Evolutionary conservation across 2,888 invertebrate genomes (phyloP).

Genomic region (Ennomos erosarius): DNA sequence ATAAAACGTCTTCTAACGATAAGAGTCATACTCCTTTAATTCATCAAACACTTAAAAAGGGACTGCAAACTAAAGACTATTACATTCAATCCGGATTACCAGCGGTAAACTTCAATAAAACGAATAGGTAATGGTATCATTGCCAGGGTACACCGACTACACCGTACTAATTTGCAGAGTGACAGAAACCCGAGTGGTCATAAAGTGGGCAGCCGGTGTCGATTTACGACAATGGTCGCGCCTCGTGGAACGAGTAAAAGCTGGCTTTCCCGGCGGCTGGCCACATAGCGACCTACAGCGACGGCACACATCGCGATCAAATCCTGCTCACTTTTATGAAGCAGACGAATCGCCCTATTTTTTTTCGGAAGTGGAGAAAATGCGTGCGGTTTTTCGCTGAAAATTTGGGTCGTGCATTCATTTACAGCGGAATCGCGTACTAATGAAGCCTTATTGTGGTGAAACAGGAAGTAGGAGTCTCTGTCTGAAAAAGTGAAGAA

Average conservation of each 20-base stretch:
- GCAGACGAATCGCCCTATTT: conserved; percentile 39
- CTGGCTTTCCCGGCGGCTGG: conserved; percentile 70
- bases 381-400: conserved; percentile 11
- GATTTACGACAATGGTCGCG: conserved; percentile 41
- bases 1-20: too few species aligned
- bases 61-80: too few species aligned
- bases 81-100: background rate
- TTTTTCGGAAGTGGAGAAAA: conserved; percentile 17
- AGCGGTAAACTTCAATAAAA: conserved; percentile 1
- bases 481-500: too few species aligned
- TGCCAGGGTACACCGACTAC: conserved; percentile 22
- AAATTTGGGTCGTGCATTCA: conserved; percentile 14
- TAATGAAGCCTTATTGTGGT: conserved; percentile 14
- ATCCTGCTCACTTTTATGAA: conserved; percentile 66
- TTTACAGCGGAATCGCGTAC: conserved; percentile 7
- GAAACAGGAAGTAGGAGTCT: background rate
- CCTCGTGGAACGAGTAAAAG: conserved; percentile 60
- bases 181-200: conserved; percentile 30
- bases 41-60: too few species aligned
- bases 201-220: conserved; percentile 37
- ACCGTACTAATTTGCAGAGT: conserved; percentile 31
- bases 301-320: conserved; percentile 73
- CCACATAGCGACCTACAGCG: conserved; percentile 73
- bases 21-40: too few species aligned
- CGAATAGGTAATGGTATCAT: background rate